These are phyloP conservation scores for Fukomys damarensis DNA, from an alignment of 2,113 vertebrate genomes.

Conservation along the genomic window DNA sequence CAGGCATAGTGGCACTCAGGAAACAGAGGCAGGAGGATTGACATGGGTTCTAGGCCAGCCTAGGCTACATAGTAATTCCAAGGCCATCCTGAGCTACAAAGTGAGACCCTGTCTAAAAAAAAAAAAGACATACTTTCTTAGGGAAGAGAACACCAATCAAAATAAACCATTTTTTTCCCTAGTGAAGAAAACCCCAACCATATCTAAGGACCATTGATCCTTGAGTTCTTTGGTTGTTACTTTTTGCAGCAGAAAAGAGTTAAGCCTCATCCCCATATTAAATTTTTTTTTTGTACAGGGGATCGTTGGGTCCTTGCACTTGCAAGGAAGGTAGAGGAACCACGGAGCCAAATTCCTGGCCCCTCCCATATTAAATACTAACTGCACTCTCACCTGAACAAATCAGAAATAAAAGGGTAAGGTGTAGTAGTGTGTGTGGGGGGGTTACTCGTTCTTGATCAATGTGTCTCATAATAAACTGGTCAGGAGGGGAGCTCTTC, in stretches of 20 bases:
- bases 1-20: too few relatives aligned
- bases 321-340: too few relatives aligned
- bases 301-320: too few relatives aligned
- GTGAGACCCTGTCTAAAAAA: too few relatives aligned
- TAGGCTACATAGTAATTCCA: too few relatives aligned
- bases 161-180: background rate
- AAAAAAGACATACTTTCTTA: background rate
- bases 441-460: too few relatives aligned
- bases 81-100: too few relatives aligned
- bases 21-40: too few relatives aligned
- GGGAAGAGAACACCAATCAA: background rate
- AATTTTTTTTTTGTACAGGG: too few relatives aligned
- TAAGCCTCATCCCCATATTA: background rate
- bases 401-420: background rate
- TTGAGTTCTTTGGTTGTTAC: background rate
- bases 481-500: background rate
- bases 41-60: too few relatives aligned
- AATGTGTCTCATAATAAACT: background rate
- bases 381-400: background rate
- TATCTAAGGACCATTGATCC: background rate
- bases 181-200: background rate
- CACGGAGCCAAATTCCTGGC: too few relatives aligned
- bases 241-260: slow-evolving; percentile 23
- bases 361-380: background rate
- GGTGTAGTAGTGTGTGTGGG: background rate